Base-by-base conservation (phyloP, 1,140 invertebrate genomes). In the Akabosia matsudoensis region DNA sequence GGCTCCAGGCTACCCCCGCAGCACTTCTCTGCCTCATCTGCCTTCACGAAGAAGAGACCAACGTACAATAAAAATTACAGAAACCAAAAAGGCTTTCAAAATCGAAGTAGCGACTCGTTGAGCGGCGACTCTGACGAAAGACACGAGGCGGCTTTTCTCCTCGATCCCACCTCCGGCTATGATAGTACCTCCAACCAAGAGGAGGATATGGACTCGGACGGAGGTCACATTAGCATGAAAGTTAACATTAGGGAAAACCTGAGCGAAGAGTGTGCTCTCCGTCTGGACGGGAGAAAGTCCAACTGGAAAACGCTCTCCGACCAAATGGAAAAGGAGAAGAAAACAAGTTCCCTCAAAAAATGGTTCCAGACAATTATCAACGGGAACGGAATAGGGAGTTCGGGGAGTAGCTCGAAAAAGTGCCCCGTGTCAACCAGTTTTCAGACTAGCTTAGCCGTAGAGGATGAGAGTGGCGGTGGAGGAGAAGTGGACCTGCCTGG, bases 351-450 rank as follows among this genome's bases (percentile, higher is more conserved):
- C 4, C 28, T 80, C 2, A 80, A 79, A 33, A 79, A 78, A 61
- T 80, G 79, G 79, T 80, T 80, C 70, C 79, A 80, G 64, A 80
- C 71, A 30, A 79, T 80, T 54, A 22, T 80, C 16, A 80, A 80
- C 70, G 79, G 79, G 30, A 79, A 80, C 75, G 79, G 79, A 1
- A 76, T 80, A 28, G 33, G 37, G 13, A 74, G 73, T 31, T 31
- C 28, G 51, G 52, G 45, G 18, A 56, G 45, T 33, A 51, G 37
- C 7, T 7, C 71, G 2, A 74, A 79, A 81, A 52, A 33, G 16
- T 28, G 33, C 22, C n/a, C 22, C 51, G 70, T 54, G 16, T 13
- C 16, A 18, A 51, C n/a, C 18, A 54, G 61, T 78, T 10, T 72
- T 67, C n/a, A 75, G 14, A 33, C 14, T 24, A 78, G 24, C 24